Percentiles rank a stretch among this genome's conserved stretches.
Evolutionary conservation across 2,888 invertebrate genomes (phyloP).

Genomic region (Cylindroiulus punctatus): DNA sequence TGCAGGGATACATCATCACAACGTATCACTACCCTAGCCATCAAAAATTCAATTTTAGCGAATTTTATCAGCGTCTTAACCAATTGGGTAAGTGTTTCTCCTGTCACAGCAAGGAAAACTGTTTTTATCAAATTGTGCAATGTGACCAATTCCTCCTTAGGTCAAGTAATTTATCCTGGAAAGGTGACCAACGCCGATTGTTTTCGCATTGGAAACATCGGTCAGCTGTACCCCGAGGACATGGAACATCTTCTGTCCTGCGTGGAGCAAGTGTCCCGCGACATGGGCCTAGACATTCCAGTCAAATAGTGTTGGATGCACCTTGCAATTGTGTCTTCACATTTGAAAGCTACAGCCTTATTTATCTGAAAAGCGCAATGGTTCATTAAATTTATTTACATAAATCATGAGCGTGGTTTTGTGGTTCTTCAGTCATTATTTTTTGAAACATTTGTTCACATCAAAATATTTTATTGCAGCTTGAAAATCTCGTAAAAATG

Average conservation of each 20-base stretch:
- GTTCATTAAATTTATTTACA: no score
- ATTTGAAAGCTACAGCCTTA: no score
- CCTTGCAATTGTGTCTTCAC: no score
- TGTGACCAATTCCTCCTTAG: conserved; percentile 61
- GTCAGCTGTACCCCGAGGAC: conserved; percentile 66
- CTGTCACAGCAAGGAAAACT: not conserved
- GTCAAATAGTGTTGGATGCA: not conserved
- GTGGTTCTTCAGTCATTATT: no score
- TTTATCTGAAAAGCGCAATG: no score
- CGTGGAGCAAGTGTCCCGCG: conserved; percentile 64
- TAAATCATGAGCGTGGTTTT: no score
- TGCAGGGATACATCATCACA: conserved; percentile 67
- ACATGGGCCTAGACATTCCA: conserved; percentile 64
- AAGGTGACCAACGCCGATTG: conserved; percentile 67
- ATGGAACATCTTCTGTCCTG: conserved; percentile 65
- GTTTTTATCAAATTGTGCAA: not conserved
- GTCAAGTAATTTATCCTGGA: conserved; percentile 68
- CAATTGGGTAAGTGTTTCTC: conserved; percentile 63
- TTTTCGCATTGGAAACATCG: conserved; percentile 69
- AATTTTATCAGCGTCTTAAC: conserved; percentile 66
- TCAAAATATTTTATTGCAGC: no score
- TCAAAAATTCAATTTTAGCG: conserved; percentile 66
- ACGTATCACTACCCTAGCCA: conserved; percentile 66
- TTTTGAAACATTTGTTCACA: no score
- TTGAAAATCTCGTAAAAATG: no score